These are phyloP conservation scores for Shargacucullia verbasci DNA, from an alignment of 2,888 invertebrate genomes.

Conservation along the genomic window DNA sequence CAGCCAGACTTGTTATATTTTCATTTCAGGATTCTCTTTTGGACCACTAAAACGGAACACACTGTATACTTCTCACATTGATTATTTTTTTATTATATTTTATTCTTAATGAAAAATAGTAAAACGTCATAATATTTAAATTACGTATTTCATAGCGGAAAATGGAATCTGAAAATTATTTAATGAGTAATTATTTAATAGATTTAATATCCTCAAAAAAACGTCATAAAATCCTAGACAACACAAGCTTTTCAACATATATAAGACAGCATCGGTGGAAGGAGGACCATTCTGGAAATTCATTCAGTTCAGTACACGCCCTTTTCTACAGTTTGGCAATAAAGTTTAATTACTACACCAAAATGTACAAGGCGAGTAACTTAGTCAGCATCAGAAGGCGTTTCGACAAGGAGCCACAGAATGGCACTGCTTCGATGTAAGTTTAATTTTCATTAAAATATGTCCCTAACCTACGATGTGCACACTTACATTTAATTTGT, in stretches of 20 bases:
- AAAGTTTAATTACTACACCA: slow-evolving; percentile 43
- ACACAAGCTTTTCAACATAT: slow-evolving; percentile 1
- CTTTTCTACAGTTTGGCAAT: slow-evolving; percentile 28
- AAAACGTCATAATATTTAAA: too few species aligned
- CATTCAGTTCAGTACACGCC: slow-evolving; percentile 18
- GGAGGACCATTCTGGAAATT: slow-evolving; percentile 26
- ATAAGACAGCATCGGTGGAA: slow-evolving; percentile 11
- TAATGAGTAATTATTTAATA: slow-evolving; percentile 2
- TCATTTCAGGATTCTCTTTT: too few species aligned
- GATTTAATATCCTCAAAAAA: slow-evolving; percentile 22
- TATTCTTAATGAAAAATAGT: too few species aligned
- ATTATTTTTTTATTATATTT: too few species aligned
- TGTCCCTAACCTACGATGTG: too few species aligned
- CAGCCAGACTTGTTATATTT: too few species aligned
- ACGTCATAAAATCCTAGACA: slow-evolving; percentile 23
- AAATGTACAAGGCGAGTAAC: slow-evolving; percentile 38
- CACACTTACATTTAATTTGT: too few species aligned
- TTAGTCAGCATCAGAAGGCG: slow-evolving; percentile 44
- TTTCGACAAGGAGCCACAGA: slow-evolving; percentile 33
- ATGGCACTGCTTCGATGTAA: slow-evolving; percentile 22
- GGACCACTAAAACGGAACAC: too few species aligned
- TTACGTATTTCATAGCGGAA: slow-evolving; percentile 18
- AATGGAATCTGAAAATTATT: slow-evolving; percentile 28
- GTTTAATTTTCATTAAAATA: slow-evolving; percentile 3
- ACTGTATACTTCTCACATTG: too few species aligned